Base-by-base conservation (phyloP, 2,888 invertebrate species). In the Scrobipalpa costella region DNA sequence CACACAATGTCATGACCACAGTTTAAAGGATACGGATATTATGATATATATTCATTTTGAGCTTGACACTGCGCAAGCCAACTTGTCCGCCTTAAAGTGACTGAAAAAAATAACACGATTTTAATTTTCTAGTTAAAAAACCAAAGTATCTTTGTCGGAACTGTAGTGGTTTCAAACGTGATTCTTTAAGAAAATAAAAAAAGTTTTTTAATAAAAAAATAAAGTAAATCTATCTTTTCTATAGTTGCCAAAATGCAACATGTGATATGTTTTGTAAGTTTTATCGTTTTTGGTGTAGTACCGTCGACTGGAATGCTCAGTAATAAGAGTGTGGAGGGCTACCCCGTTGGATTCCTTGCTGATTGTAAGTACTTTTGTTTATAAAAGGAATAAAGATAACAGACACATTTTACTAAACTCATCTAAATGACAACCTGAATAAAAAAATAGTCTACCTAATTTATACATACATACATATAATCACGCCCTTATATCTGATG, bases 251-350 rank as follows among this genome's bases (percentile, higher is more conserved):
- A 52, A 52, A 52, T 52, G 50, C 11, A 13, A 21, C 7, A 34
- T 55, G 55, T 34, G 55, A 52, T 33, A 65, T 71, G 64, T 64
- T 61, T 67, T 27, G 55, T 61, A 44, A 68, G 38, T 67, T 57
- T 63, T 52, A 65, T 72, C 7, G 15, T 76, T 33, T 15, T 76
- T 34, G 63, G 67, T 64, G 11, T 13, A 13, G 66, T 72, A 57
- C 52, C 65, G 0, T 62, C 75, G 0, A 27, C 27, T 27, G 27
- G 27, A 27, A 78, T 82, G 77, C 65, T 76, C n/a, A 84, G 83
- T 67, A 76, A 78, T 0, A 84, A 79, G 44, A 72, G 72, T 13
- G 33, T 81, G 63, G 87, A 85, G 58, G 88, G 88, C 0, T 83
- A 85, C 66, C 77, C 86, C 1, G 63, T 72, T 0, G 88, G 88